Evolutionary conservation across 2,113 vertebrate species (phyloP), one percentile per base, ranked within the genome.

Genomic region (Coregonus clupeaformis): DNA sequence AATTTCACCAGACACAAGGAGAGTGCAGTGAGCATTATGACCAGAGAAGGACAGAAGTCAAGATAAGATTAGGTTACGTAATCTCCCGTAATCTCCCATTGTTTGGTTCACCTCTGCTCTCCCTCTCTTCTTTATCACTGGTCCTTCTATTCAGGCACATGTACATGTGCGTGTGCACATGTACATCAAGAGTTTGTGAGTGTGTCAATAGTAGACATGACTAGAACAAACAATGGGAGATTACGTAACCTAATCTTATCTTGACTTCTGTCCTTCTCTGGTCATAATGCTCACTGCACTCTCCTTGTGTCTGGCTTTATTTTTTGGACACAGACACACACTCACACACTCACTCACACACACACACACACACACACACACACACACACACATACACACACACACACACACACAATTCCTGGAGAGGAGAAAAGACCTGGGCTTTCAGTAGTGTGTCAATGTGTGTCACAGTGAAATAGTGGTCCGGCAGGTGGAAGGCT

Each of bases 341-440:
- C 36, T 55, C 42, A 22, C n/a, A 24, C 42, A 1, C n/a, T n/a
- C n/a, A n/a, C n/a, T n/a, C n/a, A 42, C 55, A 42, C 27, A 30
- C 29, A 22, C 55, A 36, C 62, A 30, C 16, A 57, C 64, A 65
- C 67, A 55, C 71, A 80, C 25, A 72, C 30, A 70, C 59, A 77
- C 75, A 24, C 47, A 55, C 62, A 72, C 67, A 74, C 68, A 60
- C 59, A 60, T 20, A 60, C 59, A 62, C 68, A 47, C 68, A 69
- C 22, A 69, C 68, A 69, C 36, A 52, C 36, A 69, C 42, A 22
- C n/a, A 24, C 42, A 1, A 2, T 55, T 16, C 52, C 52, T 20
- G 52, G 16, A 55, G 52, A 55, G 14, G 6, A 55, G 52, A 20
- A 55, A 20, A 3, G 18, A 55, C 16, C 52, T 42, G 18, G 52